phyloP scores from a whole-genome alignment of 2,113 vertebrate genomes.

The Callipepla squamata region DNA sequence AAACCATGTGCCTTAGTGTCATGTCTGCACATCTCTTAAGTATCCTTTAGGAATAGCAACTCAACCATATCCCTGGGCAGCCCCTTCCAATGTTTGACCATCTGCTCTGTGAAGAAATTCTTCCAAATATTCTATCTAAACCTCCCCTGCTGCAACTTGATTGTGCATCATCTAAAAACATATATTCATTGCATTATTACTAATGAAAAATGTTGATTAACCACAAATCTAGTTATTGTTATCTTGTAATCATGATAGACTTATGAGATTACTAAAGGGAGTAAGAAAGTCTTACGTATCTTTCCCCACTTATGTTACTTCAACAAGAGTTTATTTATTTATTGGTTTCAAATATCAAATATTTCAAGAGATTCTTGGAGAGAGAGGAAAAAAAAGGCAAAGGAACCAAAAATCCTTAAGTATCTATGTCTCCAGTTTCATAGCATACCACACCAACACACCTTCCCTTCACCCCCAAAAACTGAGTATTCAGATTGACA shows the following conservation, averaged over 20 bases:
- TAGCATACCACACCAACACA: background rate
- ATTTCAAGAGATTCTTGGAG: background rate
- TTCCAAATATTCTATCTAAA: background rate
- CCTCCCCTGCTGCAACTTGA: background rate
- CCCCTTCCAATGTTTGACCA: background rate
- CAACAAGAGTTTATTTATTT: background rate
- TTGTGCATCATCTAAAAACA: background rate
- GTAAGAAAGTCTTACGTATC: background rate
- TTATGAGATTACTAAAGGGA: background rate
- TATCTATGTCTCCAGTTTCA: background rate
- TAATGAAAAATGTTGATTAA: background rate
- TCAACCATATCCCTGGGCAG: background rate
- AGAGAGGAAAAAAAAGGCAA: fast-evolving
- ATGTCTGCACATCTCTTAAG: background rate
- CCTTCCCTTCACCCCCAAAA: fast-evolving
- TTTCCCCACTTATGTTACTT: background rate
- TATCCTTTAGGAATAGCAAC: background rate
- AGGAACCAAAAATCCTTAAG: background rate
- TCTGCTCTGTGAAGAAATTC: background rate
- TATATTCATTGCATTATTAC: background rate
- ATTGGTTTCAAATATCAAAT: background rate
- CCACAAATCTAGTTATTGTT: background rate
- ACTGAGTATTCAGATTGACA: background rate
- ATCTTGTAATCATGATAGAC: background rate
- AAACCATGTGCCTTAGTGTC: background rate